These are phyloP conservation scores for Leptopilina myrica DNA, from an alignment of 2,888 invertebrate species.

Conservation along the genomic window DNA sequence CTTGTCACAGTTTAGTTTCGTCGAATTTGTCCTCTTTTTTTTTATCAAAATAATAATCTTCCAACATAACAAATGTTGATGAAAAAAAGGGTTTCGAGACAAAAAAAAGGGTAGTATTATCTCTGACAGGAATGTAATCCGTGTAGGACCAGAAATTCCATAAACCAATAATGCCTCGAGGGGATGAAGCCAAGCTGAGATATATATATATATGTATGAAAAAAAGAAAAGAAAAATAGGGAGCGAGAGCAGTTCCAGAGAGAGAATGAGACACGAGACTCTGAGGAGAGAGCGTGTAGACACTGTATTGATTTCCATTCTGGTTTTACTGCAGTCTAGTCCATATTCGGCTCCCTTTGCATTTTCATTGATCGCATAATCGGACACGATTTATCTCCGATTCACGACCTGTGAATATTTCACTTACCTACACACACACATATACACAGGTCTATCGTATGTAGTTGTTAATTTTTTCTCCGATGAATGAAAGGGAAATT, in stretches of 20 bases:
- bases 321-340: conserved; percentile 65
- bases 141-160: conserved; percentile 13
- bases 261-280: conserved; percentile 13
- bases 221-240: conserved; percentile 51
- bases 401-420: conserved; percentile 27
- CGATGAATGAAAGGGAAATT: too few relatives aligned
- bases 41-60: too few relatives aligned
- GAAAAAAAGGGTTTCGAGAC: background rate
- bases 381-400: conserved; percentile 17
- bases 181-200: conserved; percentile 15
- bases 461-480: too few relatives aligned
- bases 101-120: background rate
- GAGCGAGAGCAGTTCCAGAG: conserved; percentile 2
- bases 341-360: conserved; percentile 58
- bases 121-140: conserved; percentile 13
- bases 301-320: conserved; percentile 67
- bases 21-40: too few relatives aligned
- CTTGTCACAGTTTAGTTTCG: too few relatives aligned
- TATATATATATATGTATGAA: conserved; percentile 45
- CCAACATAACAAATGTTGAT: background rate
- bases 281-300: conserved; percentile 16
- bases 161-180: conserved; percentile 2
- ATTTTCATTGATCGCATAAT: conserved; percentile 32
- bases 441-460: too few relatives aligned
- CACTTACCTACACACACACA: background rate